A percentile compares a stretch with the other conserved stretches of the same genome.
These are phyloP conservation scores for Pollicipes pollicipes DNA, from an alignment of 1,140 invertebrate genomes.

Conservation along the genomic window DNA sequence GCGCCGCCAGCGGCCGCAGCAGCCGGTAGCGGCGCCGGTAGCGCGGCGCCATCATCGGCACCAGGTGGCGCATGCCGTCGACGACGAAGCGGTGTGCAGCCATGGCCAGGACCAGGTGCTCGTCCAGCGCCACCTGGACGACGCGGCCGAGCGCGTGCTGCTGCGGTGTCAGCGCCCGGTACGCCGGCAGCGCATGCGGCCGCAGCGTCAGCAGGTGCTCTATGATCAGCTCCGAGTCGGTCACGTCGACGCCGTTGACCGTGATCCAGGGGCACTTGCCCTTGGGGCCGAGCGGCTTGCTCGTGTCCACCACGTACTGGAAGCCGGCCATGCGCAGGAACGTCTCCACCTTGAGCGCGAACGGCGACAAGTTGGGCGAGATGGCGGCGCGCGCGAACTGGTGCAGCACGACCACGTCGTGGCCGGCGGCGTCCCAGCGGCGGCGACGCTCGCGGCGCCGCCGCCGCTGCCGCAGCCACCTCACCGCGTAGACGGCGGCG, in stretches of 20 bases:
- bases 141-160: constrained; percentile 12
- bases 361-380: constrained; percentile 20
- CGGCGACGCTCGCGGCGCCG: too few relatives aligned
- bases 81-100: too few relatives aligned
- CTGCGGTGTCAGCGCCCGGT: constrained; percentile 10
- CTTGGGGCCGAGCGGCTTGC: constrained; percentile 14
- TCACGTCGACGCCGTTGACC: constrained; percentile 25
- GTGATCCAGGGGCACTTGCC: constrained; percentile 29
- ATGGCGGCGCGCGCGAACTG: constrained; percentile 14
- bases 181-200: background rate
- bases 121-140: constrained; percentile 15
- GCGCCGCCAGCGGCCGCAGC: too few relatives aligned
- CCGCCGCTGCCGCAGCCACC: too few relatives aligned
- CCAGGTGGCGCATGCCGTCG: too few relatives aligned
- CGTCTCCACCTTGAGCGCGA: constrained; percentile 22
- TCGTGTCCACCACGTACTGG: constrained; percentile 19
- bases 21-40: too few relatives aligned
- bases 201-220: constrained; percentile 12
- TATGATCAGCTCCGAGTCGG: constrained; percentile 24
- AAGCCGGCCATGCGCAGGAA: constrained; percentile 22
- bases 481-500: too few relatives aligned
- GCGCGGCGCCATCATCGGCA: too few relatives aligned
- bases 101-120: constrained; percentile 8
- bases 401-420: constrained; percentile 20
- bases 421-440: background rate